Evolutionary conservation across 2,888 invertebrate species (phyloP).

Genomic region (Ectemnius lituratus): DNA sequence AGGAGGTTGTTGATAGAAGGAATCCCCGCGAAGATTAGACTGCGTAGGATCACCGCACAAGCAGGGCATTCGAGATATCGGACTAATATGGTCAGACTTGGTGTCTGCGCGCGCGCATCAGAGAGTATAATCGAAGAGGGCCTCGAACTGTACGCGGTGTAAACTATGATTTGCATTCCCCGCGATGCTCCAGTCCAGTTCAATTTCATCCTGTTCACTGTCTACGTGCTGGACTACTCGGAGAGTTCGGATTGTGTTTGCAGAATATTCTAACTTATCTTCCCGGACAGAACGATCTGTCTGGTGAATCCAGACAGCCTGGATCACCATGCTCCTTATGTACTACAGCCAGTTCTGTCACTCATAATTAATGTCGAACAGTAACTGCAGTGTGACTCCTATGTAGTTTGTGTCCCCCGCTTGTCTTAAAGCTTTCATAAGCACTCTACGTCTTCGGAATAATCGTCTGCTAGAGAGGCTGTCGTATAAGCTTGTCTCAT

Average conservation of each 20-base stretch:
- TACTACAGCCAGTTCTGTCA: not conserved
- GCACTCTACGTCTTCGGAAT: not conserved
- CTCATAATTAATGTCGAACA: constrained; percentile 1
- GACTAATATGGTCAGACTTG: constrained; percentile 42
- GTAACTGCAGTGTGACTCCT: not conserved
- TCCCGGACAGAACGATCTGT: constrained; percentile 22
- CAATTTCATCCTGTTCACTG: constrained; percentile 41
- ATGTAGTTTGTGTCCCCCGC: not conserved
- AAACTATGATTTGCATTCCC: constrained; percentile 63
- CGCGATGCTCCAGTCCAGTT: constrained; percentile 58
- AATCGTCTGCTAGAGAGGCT: too few species aligned
- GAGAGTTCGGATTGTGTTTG: constrained; percentile 40
- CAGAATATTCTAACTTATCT: constrained; percentile 46
- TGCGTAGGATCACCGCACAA: constrained; percentile 37
- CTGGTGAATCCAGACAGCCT: constrained; percentile 18
- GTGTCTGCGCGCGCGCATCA: constrained; percentile 51
- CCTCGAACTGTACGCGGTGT: constrained; percentile 38
- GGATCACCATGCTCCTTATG: not conserved
- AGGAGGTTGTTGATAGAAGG: constrained; percentile 13
- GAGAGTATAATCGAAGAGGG: constrained; percentile 42
- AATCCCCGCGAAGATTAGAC: constrained; percentile 20
- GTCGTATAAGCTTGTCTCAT: too few species aligned
- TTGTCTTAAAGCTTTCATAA: not conserved
- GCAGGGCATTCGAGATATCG: constrained; percentile 26
- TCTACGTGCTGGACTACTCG: constrained; percentile 39